phyloP scores from a whole-genome alignment of 37 sponge, comb jelly and placozoan species.

The Petrosia ficiformis region DNA sequence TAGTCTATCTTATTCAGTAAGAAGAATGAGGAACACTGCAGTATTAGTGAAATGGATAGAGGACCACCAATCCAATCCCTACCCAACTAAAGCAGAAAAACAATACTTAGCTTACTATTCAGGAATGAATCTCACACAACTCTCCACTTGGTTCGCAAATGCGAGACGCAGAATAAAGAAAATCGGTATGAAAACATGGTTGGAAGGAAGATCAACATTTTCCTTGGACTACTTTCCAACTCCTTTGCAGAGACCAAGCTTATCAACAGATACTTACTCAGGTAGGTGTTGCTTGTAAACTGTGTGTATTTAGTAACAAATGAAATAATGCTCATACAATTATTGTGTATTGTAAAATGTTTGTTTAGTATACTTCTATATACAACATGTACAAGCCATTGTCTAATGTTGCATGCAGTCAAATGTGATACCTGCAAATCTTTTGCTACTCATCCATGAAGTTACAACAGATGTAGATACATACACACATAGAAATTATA shows the following conservation, averaged over 20 bases:
- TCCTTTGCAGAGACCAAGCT: neutral
- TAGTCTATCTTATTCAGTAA: conserved; percentile 19
- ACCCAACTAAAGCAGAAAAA: conserved; percentile 90
- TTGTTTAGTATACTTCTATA: neutral
- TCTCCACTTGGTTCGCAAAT: conserved; percentile 92
- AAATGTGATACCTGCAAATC: too few relatives aligned
- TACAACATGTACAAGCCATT: neutral
- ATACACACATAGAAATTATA: too few relatives aligned
- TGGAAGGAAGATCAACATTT: conserved; percentile 66
- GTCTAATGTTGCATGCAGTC: too few relatives aligned
- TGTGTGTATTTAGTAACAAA: neutral
- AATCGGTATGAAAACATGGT: conserved; percentile 77
- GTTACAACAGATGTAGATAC: too few relatives aligned
- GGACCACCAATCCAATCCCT: conserved; percentile 85
- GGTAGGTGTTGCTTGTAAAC: too few relatives aligned
- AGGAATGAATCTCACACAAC: conserved; percentile 87
- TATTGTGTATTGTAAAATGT: neutral
- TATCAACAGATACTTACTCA: conserved; percentile 1
- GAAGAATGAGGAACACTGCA: conserved; percentile 73
- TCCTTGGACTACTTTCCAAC: conserved; percentile 56
- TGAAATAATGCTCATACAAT: neutral
- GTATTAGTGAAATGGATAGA: conserved; percentile 84
- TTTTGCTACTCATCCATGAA: too few relatives aligned
- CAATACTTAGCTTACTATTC: conserved; percentile 73
- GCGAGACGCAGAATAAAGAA: conserved; percentile 87